These are phyloP conservation scores for Trematocara zebra DNA, from an alignment of 2,113 vertebrate genomes.

Conservation along the genomic window DNA sequence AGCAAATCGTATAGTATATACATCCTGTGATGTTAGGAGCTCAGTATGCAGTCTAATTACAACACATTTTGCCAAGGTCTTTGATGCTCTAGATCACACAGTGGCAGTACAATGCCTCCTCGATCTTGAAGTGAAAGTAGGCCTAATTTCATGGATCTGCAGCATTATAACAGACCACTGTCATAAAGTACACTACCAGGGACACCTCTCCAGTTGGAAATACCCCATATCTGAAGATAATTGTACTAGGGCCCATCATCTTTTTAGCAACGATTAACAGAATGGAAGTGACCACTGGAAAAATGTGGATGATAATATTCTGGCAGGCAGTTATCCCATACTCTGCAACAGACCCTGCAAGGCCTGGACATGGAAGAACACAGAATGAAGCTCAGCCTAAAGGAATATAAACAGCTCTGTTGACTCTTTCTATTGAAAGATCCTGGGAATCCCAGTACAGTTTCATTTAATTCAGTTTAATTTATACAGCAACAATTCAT, in stretches of 20 bases:
- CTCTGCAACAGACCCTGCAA: neutral
- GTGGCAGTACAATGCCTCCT: neutral
- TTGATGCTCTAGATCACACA: neutral
- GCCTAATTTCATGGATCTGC: neutral
- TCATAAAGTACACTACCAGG: neutral
- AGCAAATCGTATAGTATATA: neutral
- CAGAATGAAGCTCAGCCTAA: neutral
- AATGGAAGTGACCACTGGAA: neutral
- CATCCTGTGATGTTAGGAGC: neutral
- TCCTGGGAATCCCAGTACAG: neutral
- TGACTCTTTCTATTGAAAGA: neutral
- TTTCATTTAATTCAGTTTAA: neutral
- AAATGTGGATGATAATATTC: neutral
- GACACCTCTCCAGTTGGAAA: neutral
- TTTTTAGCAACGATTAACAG: neutral
- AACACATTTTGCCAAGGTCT: neutral
- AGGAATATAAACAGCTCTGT: neutral
- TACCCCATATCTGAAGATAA: neutral
- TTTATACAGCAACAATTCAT: neutral
- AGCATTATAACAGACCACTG: neutral
- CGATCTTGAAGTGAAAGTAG: neutral
- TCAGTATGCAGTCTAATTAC: neutral
- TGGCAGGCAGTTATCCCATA: neutral
- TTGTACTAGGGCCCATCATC: neutral
- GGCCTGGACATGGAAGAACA: neutral